These are phyloP conservation scores for Phrynocephalus versicolor DNA, from an alignment of 2,113 vertebrate genomes.

Conservation along the genomic window DNA sequence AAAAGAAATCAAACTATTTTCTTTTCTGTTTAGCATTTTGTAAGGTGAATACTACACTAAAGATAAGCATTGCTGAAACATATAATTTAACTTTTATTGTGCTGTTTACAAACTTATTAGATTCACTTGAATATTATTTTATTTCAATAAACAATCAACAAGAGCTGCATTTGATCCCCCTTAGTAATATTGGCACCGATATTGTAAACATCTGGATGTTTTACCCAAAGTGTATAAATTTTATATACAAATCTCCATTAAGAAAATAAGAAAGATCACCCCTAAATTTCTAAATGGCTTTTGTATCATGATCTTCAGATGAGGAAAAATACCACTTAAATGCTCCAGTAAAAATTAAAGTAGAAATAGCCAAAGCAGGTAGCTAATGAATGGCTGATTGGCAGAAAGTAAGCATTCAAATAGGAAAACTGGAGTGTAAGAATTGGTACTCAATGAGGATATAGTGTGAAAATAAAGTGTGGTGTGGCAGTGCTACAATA, in stretches of 20 bases:
- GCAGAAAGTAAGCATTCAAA: slow-evolving; percentile 39
- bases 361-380: neutral
- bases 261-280: neutral
- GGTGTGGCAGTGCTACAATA: slow-evolving; percentile 63
- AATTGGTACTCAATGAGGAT: slow-evolving; percentile 37
- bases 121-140: slow-evolving; percentile 35
- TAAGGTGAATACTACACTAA: slow-evolving; percentile 40
- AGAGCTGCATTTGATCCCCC: neutral
- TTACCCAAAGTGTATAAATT: neutral
- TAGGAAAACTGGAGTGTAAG: slow-evolving; percentile 41
- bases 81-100: slow-evolving; percentile 44
- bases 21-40: neutral
- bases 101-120: slow-evolving; percentile 41
- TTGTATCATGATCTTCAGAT: neutral
- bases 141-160: slow-evolving; percentile 40
- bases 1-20: neutral
- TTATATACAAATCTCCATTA: rapidly evolving
- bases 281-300: neutral
- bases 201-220: neutral
- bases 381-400: neutral
- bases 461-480: slow-evolving; percentile 45
- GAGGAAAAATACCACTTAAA: neutral
- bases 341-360: rapidly evolving
- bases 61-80: slow-evolving; percentile 25
- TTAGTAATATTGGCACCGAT: slow-evolving; percentile 4